These are phyloP conservation scores for Junco hyemalis DNA, from an alignment of 2,113 vertebrate genomes.

Conservation along the genomic window DNA sequence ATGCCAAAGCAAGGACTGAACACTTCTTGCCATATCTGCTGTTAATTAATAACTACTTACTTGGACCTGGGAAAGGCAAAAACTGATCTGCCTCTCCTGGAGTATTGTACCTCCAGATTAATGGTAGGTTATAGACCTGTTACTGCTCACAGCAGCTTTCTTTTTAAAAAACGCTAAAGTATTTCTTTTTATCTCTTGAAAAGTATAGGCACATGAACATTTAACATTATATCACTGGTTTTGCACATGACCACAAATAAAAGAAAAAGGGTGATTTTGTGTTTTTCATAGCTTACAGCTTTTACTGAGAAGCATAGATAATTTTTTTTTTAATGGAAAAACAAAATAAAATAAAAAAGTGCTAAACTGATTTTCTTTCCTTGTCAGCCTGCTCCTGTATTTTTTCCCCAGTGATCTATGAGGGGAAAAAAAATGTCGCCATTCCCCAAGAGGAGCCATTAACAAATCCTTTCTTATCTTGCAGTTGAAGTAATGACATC, in stretches of 20 bases:
- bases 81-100: not conserved
- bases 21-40: not conserved
- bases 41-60: not conserved
- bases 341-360: not conserved
- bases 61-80: not conserved
- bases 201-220: not conserved
- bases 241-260: not conserved
- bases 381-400: not conserved
- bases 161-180: not conserved
- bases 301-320: not conserved
- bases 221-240: not conserved
- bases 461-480: conserved; percentile 49
- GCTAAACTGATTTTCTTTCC: not conserved
- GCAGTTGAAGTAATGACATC: conserved; percentile 24
- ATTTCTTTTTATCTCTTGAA: not conserved
- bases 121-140: not conserved
- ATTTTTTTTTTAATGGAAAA: not conserved
- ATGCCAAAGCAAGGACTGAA: not conserved
- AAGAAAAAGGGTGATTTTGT: not conserved
- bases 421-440: not conserved
- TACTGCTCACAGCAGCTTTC: not conserved
- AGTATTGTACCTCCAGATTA: not conserved
- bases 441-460: conserved; percentile 10
- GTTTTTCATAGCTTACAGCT: not conserved
- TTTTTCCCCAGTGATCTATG: not conserved